Base-by-base conservation (phyloP, 2,888 invertebrate species). In the Orthosia gothica region DNA sequence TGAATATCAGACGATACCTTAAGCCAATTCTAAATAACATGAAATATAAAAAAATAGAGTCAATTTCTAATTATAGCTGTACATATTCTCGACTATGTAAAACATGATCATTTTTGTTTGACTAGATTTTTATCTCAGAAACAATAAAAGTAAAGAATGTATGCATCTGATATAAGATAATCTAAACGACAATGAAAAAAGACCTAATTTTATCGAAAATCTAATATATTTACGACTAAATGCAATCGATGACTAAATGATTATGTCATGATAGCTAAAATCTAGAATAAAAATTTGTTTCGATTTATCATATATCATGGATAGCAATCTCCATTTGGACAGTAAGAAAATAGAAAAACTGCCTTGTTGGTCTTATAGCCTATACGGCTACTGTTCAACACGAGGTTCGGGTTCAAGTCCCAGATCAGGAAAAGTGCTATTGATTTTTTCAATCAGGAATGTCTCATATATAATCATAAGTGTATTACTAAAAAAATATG, bases 101-200 rank as follows among this genome's bases (percentile, higher is more conserved):
- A 81, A 81, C 32, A 74, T 13, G 52, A 66, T 23, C n/a, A 54
- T n/a, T 18, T 16, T 70, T 54, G 1, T 66, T 45, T 62, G 49
- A 63, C 32, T 13, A 49, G 61, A 61, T 74, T 40, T 47, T 49
- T 80, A 65, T 80, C 23, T 50, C 4, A 16, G 9, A 47, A 52
- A 20, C 1, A 16, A 40, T 32, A 73, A 23, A n/a, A 50, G 13
- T 26, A 2, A 18, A 66, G 11, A 50, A 74, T 52, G 16, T 52
- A 45, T 52, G 16, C 32, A 16, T 18, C n/a, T 5, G 55, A 40
- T 63, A 23, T 49, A 16, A 74, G 40, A 63, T 45, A 16, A 74
- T 49, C 15, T 9, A 40, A 62, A 15, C 26, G 12, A 26, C 59
- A 20, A 1, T 26, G 7, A 74, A 20, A 55, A 49, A 74, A 13